Evolutionary conservation across 2,888 invertebrate species (phyloP), one percentile per base, ranked within the genome.

Genomic region (Tachystola acroxantha): DNA sequence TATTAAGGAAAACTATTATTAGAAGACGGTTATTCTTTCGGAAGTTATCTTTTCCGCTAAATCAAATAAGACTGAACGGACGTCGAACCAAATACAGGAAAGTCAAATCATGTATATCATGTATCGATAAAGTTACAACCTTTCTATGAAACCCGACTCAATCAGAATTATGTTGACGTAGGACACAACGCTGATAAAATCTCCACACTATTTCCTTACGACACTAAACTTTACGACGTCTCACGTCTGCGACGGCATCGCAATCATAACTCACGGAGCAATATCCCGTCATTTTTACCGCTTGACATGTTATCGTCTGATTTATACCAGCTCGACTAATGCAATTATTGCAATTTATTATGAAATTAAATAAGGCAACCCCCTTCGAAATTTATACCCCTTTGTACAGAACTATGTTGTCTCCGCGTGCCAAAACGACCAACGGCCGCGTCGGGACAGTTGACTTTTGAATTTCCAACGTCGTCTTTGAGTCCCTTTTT

Each of bases 301-400:
- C 55, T 54, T 48, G 55, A 54, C 58, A 45, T 36, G 42, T 46
- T 55, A 52, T 52, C 71, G 59, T 61, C 66, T 75, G 78, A 81
- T 81, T 81, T 79, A 81, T 77, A 66, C 56, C 56, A 60, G 53
- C 65, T 57, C 63, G 57, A 57, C 70, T 80, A 80, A 84, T 78
- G 84, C 75, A 85, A 84, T 84, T 80, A 85, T 80, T 77, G 75
- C 81, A 81, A 85, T 85, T 85, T 84, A 85, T 80, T 77, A 77
- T 75, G 71, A 85, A 82, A 81, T 85, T 84, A 84, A 80, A 82
- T 82, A 79, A 79, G 70, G 73, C 59, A 66, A 70, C 71, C 66
- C 35, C 50, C 29, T 37, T 43, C 47, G 53, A 71, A 77, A 82
- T 80, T 76, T 80, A 81, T 79, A 81, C 78, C 72, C 74, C 65